Base-by-base conservation (phyloP, 1,140 invertebrate genomes). In the Ectropis grisescens region DNA sequence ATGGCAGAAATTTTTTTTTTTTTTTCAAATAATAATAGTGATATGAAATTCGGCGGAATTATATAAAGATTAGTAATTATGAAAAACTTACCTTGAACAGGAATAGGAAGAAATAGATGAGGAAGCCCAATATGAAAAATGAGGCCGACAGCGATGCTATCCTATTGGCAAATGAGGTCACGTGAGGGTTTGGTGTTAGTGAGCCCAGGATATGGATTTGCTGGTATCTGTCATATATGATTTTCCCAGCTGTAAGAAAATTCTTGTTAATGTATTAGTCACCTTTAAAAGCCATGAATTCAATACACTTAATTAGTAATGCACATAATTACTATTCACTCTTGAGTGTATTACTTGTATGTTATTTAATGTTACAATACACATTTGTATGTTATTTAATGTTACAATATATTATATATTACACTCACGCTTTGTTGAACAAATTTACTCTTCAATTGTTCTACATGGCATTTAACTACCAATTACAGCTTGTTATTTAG, bases 201-300 rank as follows among this genome's bases (percentile, higher is more conserved):
- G 76, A 74, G 37, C 72, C 69, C 50, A 78, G 48, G 38, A 78
- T 62, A 57, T 78, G 58, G 33, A 81, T 67, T 54, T 81, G 70
- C 61, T 78, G 72, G 61, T 72, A 72, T 74, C 76, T 65, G 71
- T 81, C 76, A 72, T 74, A 76, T 19, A 81, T 58, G 59, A 81
- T 81, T 74, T 78, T 81, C 40, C 76, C 76, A 76, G 72, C 76
- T 81, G 72, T 42, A 80, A 81, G 66, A 60, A 58, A 57, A 32
- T 29, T 51, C 52, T 36, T 14, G 55, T 67, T 72, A 50, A 29
- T 30, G n/a, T 26, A 28, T 41, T 29, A 41, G 24, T 31, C 25
- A 37, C 22, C 11, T 12, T 23, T 23, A 24, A 31, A 15, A 8
- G 9, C 9, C 13, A 13, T 12, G 7, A 29, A 13, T 13, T 6